Evolutionary conservation across 2,797 vertebrate species (phyloP), one percentile per base, ranked within the genome.

Genomic region (Toxotes lorentzi): DNA sequence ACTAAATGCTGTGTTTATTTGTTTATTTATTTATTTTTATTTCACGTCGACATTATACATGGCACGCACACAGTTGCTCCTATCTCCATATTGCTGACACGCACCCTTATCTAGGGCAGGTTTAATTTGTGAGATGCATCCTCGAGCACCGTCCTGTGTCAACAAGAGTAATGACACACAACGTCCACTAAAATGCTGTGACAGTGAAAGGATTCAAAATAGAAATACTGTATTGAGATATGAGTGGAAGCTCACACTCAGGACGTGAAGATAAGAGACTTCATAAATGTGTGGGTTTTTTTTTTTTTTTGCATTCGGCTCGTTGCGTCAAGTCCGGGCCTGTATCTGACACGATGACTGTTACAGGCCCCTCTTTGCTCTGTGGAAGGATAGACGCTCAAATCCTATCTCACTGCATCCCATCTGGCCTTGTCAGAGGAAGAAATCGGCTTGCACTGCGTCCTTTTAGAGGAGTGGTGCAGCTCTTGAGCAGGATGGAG

Each of bases 311-410:
- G 79, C 43, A 47, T 81, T 65, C 51, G 72, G 43, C 66, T 85
- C 24, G 69, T 76, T 93, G 92, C 91, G 86, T 88, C 93, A 91
- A 86, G 89, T 43, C 81, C 8, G 83, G 91, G 90, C 91, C 90
- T 89, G 87, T 53, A 47, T 77, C 35, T 79, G 86, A 82, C 65
- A 73, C 78, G 72, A 74, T 59, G 79, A 76, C 81, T 82, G 77
- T 81, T 68, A 66, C 32, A 72, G 82, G 86, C 85, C 81, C 57
- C 13, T 30, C 27, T 78, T 73, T 50, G 60, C 70, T 79, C 30
- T 19, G 69, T 83, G 66, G 57, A 73, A 50, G 68, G 83, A 89
- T 84, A 76, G 78, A 85, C 27, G 79, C 82, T 86, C 78, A 85
- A 73, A 90, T 82, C 75, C 76, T 59, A 59, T 64, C 43, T 84